Evolutionary conservation across 2,797 vertebrate species (phyloP), one percentile per base, ranked within the genome.

Genomic region (Caiman crocodilus): DNA sequence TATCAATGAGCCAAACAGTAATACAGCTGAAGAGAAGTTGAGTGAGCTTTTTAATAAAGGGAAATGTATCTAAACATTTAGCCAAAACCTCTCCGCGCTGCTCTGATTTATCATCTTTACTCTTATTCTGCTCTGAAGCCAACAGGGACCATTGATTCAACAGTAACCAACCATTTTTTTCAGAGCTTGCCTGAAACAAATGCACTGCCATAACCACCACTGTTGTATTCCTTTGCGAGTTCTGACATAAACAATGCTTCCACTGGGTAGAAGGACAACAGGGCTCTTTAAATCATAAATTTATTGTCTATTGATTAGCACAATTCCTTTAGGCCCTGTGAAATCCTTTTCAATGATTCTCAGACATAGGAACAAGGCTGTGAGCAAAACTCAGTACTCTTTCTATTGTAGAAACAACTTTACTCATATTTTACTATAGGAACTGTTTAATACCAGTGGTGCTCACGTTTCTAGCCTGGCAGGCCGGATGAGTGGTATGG

Each of bases 251-350:
- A 90, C 85, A 85, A 92, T 74, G 73, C 79, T 83, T 92, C 86
- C 76, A 63, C 58, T 8, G 80, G 32, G 14, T 83, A 85, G 7
- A 1, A 56, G n/a, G 25, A 81, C 50, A 73, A 26, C 61, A 94
- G 63, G 94, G 80, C 60, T 93, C 57, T 86, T 93, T 84, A 87
- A 90, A 92, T 59, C 61, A 89, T 50, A 82, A 92, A 94, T 96
- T 96, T 92, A 93, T 67, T 92, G 67, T 76, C 60, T 82, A 94
- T 85, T 95, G 94, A 96, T 97, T 93, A 96, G 35, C 89, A 87
- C 83, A 94, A 91, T 96, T 90, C 95, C 92, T 92, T 13, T 58
- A 85, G 69, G 84, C 28, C 42, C 18, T 42, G 17, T 89, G 87
- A 96, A 95, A 91, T 65, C 64, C 65, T 94, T 92, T 95, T 87